Conservation (phyloP, 2,113 vertebrate species). For the Atherinomorus stipes region DNA sequence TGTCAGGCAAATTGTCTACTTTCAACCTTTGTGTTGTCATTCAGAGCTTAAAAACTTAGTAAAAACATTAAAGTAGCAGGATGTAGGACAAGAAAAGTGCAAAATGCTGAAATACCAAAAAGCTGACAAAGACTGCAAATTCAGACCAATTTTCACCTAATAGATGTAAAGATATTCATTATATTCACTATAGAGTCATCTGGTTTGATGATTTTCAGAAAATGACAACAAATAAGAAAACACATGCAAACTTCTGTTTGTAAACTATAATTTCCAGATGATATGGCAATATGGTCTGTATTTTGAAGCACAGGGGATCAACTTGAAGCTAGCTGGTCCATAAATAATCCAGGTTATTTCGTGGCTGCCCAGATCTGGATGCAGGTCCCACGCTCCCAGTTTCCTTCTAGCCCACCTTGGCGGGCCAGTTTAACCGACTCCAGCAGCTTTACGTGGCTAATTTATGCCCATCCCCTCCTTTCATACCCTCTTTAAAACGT, state of each 20-base stretch:
- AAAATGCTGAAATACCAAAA: no score
- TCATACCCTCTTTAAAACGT: constrained; percentile 66
- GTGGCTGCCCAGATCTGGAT: constrained; percentile 43
- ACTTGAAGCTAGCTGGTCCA: constrained; percentile 47
- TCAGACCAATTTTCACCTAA: background rate
- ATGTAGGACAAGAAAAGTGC: no score
- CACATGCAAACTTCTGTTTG: constrained; percentile 30
- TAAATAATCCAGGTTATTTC: constrained; percentile 64
- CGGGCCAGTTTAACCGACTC: constrained; percentile 37
- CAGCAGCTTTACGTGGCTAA: constrained; percentile 57
- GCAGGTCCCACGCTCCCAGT: constrained; percentile 57
- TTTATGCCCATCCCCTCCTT: constrained; percentile 67
- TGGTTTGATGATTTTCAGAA: constrained; percentile 29
- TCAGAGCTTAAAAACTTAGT: no score
- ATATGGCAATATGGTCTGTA: constrained; percentile 48
- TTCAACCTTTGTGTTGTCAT: no score
- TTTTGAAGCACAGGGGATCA: constrained; percentile 52
- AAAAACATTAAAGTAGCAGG: no score
- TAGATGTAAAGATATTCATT: background rate
- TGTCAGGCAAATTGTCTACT: no score
- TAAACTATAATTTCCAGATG: constrained; percentile 53
- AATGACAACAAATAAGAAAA: constrained; percentile 22
- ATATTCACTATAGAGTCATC: background rate
- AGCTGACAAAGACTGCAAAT: background rate
- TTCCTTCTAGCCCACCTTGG: constrained; percentile 61